A percentile compares a stretch with the other conserved stretches of the same genome.
These are phyloP conservation scores for Scomber japonicus DNA, from an alignment of 2,113 vertebrate genomes.

Conservation along the genomic window DNA sequence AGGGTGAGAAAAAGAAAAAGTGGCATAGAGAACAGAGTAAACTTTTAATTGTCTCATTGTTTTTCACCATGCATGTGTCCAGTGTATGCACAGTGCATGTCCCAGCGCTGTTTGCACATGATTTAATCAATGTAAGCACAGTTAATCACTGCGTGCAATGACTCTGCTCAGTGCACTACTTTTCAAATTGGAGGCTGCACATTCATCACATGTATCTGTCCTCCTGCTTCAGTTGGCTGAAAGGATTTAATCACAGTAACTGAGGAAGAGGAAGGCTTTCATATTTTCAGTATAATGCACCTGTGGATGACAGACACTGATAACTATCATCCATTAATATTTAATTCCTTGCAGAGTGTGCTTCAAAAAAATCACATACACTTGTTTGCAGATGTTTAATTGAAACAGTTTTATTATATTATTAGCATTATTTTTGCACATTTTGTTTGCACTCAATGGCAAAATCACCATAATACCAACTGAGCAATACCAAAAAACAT, in stretches of 20 bases:
- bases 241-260: slow-evolving; percentile 27
- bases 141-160: slow-evolving; percentile 16
- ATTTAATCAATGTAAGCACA: slow-evolving; percentile 50
- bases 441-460: neutral
- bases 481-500: neutral
- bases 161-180: slow-evolving; percentile 14
- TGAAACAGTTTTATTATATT: slow-evolving; percentile 8
- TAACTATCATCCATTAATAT: neutral
- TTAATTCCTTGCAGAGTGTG: slow-evolving; percentile 17
- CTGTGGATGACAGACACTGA: slow-evolving; percentile 5
- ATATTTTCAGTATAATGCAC: slow-evolving; percentile 21
- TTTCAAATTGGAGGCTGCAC: slow-evolving; percentile 27
- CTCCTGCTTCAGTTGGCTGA: neutral
- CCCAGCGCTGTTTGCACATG: slow-evolving; percentile 27
- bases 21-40: slow-evolving; percentile 13
- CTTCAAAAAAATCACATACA: neutral
- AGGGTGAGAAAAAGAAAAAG: neutral
- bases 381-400: slow-evolving; percentile 3
- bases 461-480: neutral
- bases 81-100: neutral
- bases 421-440: slow-evolving; percentile 1
- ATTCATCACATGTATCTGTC: slow-evolving; percentile 28
- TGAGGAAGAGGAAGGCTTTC: neutral
- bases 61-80: neutral
- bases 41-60: slow-evolving; percentile 31